Evolutionary conservation across 2,113 vertebrate genomes (phyloP).

Genomic region (Alosa alosa): DNA sequence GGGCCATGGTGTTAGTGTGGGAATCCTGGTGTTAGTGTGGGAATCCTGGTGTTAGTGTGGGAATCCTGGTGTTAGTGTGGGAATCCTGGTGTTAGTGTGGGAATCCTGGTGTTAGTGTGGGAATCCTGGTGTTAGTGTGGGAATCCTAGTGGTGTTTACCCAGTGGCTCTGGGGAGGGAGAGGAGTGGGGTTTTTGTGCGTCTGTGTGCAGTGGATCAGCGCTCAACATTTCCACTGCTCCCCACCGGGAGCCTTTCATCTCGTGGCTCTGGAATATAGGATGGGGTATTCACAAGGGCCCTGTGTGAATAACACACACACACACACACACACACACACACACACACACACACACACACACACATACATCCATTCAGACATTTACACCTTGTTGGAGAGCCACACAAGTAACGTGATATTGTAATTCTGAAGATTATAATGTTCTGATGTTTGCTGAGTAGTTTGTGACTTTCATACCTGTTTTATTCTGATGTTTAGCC

Average conservation of each 20-base stretch:
- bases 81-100: neutral
- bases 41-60: neutral
- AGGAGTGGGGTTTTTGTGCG: neutral
- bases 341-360: constrained; percentile 7
- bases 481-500: neutral
- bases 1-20: neutral
- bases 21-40: neutral
- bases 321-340: neutral
- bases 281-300: neutral
- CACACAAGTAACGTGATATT: neutral
- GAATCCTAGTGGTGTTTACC: neutral
- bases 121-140: neutral
- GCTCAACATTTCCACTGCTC: neutral
- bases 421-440: too few relatives aligned
- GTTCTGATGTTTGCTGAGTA: neutral
- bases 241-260: neutral
- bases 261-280: neutral
- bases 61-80: neutral
- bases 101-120: neutral
- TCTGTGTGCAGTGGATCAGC: neutral
- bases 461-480: neutral
- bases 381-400: neutral
- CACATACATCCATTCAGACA: neutral
- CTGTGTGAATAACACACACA: neutral
- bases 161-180: neutral